phyloP scores from a whole-genome alignment of 2,113 vertebrate species.

The Cathartes aura region DNA sequence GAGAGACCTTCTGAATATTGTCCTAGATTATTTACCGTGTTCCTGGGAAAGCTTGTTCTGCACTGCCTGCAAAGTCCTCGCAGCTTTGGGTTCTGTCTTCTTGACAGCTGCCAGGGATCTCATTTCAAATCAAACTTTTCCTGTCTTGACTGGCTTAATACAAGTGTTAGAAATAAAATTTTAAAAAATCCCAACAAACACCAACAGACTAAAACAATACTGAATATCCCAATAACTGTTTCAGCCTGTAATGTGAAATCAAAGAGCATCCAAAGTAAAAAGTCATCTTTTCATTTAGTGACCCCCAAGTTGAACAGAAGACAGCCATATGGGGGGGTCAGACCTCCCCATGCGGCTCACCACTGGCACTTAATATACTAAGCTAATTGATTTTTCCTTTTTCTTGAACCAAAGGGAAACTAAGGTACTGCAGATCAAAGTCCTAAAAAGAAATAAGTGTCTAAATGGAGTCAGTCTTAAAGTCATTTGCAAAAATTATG shows the following conservation, averaged over 20 bases:
- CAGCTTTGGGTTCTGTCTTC: background rate
- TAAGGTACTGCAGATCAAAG: background rate
- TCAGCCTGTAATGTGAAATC: background rate
- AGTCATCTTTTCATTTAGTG: background rate
- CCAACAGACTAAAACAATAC: background rate
- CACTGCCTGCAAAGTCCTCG: background rate
- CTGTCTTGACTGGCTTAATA: background rate
- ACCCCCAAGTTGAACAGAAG: background rate
- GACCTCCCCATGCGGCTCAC: accelerated
- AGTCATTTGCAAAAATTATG: background rate
- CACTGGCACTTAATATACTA: background rate
- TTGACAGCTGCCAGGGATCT: background rate
- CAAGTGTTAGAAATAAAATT: background rate
- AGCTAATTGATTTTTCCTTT: background rate
- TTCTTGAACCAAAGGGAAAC: background rate
- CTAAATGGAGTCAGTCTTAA: background rate
- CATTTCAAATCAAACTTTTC: background rate
- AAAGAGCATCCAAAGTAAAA: background rate
- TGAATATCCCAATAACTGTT: background rate
- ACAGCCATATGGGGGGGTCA: background rate
- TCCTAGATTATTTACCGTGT: background rate
- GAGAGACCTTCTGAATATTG: background rate
- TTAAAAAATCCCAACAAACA: background rate
- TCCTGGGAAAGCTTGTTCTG: background rate
- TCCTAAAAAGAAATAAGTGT: background rate